A percentile compares a stretch with the other conserved stretches of the same genome.
Conservation (phyloP, 2,113 vertebrate species). For the Podocnemis expansa region DNA sequence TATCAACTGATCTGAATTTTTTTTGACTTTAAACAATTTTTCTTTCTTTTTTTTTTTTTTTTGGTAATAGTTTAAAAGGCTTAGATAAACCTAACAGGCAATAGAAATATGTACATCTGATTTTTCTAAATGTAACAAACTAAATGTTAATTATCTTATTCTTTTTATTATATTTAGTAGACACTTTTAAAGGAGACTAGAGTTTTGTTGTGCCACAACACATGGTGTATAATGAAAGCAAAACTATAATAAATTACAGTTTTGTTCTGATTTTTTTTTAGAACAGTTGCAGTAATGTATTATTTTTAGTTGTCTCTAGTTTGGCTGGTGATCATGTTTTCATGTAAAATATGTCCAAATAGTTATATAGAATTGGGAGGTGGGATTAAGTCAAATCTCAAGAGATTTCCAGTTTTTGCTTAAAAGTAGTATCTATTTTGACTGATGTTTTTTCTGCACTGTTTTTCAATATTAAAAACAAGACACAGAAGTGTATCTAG, state of each 20-base stretch:
- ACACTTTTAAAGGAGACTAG: constrained; percentile 84
- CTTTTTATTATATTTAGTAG: constrained; percentile 90
- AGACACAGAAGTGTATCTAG: constrained; percentile 9
- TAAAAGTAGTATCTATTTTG: constrained; percentile 49
- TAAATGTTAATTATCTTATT: constrained; percentile 84
- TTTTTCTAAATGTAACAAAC: constrained; percentile 87
- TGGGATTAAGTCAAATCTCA: background rate
- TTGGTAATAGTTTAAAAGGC: constrained; percentile 83
- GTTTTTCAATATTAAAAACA: constrained; percentile 43
- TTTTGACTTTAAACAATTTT: constrained; percentile 82
- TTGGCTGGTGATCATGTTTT: constrained; percentile 60
- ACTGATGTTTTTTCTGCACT: constrained; percentile 18
- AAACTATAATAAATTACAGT: constrained; percentile 87
- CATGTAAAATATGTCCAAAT: constrained; percentile 66
- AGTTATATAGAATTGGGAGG: constrained; percentile 37
- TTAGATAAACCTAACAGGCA: constrained; percentile 91
- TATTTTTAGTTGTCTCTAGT: constrained; percentile 64
- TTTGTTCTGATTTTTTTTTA: constrained; percentile 90
- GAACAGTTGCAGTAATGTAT: constrained; percentile 73
- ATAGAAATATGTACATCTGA: constrained; percentile 84
- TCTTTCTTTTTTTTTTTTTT: constrained; percentile 76
- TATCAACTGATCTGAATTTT: constrained; percentile 91
- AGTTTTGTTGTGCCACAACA: constrained; percentile 87
- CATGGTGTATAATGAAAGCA: constrained; percentile 83
- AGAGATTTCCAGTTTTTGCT: background rate